Evolutionary conservation across 2,888 invertebrate species (phyloP).

Genomic region (Eudemis profundana): DNA sequence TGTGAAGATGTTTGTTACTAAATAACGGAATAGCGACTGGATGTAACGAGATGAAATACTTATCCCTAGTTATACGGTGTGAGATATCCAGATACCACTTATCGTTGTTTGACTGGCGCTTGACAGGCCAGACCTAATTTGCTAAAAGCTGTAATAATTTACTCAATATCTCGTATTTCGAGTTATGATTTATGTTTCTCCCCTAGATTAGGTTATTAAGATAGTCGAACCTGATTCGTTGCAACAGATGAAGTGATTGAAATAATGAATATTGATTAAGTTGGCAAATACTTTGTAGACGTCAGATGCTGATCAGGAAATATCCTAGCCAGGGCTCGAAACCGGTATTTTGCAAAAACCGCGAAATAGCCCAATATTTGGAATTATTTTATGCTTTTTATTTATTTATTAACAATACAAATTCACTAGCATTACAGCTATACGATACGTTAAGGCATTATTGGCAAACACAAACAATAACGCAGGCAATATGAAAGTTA

Average conservation of each 20-base stretch:
- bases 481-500: too few relatives aligned
- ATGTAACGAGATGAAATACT: too few relatives aligned
- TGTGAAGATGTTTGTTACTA: not conserved
- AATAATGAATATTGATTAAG: conserved; percentile 21
- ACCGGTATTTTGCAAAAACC: too few relatives aligned
- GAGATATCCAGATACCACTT: not conserved
- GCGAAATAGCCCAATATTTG: too few relatives aligned
- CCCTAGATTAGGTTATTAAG: conserved; percentile 19
- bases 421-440: too few relatives aligned
- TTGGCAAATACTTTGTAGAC: too few relatives aligned
- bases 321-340: too few relatives aligned
- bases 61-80: not conserved
- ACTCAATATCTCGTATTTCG: conserved; percentile 19
- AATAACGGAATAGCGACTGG: too few relatives aligned
- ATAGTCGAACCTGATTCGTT: not conserved
- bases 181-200: conserved; percentile 21
- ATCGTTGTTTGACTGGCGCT: not conserved
- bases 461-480: too few relatives aligned
- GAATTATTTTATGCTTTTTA: too few relatives aligned
- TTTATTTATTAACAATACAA: too few relatives aligned
- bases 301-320: not conserved
- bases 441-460: too few relatives aligned
- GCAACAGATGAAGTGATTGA: conserved; percentile 34
- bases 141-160: conserved; percentile 3
- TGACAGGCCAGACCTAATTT: conserved; percentile 2